A percentile compares a stretch with the other conserved stretches of the same genome.
Conservation (phyloP, 2,888 invertebrate species). For the Cosmorhoe ocellata region DNA sequence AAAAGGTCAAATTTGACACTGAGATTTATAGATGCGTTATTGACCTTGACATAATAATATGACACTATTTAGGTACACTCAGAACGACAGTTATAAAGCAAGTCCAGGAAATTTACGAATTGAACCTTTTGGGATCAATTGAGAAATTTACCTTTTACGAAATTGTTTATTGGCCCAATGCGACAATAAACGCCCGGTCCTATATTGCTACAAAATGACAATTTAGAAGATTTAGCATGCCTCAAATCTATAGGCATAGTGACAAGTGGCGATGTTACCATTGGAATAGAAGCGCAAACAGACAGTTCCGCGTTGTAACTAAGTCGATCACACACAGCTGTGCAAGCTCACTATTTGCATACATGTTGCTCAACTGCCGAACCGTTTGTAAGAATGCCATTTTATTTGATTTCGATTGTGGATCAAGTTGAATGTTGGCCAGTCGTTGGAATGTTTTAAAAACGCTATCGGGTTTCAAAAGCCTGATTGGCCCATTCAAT, state of each 20-base stretch:
- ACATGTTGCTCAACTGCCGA: constrained; percentile 27
- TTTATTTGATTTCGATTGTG: constrained; percentile 11
- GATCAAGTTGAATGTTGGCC: constrained; percentile 4
- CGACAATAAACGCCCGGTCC: no score
- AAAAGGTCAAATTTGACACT: constrained; percentile 22
- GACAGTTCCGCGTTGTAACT: constrained; percentile 2
- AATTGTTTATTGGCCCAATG: no score
- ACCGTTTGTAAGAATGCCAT: constrained; percentile 4
- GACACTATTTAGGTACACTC: background rate
- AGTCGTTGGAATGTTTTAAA: constrained; percentile 7
- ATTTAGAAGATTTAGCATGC: no score
- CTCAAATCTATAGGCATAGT: no score
- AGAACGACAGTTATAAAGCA: no score
- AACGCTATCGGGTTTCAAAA: constrained; percentile 1
- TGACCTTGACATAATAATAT: constrained; percentile 23
- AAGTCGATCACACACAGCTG: constrained; percentile 26
- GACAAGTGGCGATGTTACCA: constrained; percentile 4
- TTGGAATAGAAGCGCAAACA: constrained; percentile 17
- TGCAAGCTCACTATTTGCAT: constrained; percentile 29
- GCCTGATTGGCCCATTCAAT: background rate
- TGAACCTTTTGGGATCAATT: no score
- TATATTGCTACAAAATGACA: no score
- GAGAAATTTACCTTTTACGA: no score
- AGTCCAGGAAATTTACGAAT: no score
- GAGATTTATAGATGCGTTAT: constrained; percentile 17